These are phyloP conservation scores for Sebastes matsubarae DNA, from an alignment of 2,797 vertebrate genomes.

Conservation along the genomic window DNA sequence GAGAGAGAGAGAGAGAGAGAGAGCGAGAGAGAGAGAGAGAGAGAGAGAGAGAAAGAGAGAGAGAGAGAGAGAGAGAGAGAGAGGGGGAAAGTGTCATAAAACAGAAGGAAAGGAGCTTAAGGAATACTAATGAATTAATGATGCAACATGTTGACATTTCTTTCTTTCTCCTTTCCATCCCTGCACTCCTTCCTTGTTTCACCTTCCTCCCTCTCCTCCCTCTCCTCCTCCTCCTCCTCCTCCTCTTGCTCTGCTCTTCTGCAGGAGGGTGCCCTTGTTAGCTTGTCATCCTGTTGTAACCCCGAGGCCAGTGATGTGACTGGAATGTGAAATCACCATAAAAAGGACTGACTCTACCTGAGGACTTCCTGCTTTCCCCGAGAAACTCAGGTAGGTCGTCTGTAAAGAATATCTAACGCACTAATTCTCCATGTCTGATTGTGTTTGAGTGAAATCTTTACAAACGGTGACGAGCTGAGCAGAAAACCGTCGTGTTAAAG, in stretches of 20 bases:
- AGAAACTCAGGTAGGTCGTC: conserved; percentile 40
- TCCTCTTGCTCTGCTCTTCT: background rate
- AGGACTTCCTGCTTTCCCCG: conserved; percentile 19
- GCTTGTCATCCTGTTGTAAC: conserved; percentile 51
- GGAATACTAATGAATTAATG: conserved; percentile 62
- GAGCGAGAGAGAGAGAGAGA: background rate
- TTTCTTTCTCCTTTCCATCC: conserved; percentile 13
- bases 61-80: background rate
- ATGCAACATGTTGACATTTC: conserved; percentile 70
- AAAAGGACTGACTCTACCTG: conserved; percentile 6
- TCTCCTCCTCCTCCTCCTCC: background rate
- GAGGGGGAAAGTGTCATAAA: background rate
- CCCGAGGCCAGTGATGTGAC: conserved; percentile 59
- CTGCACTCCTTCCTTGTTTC: background rate
- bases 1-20: no score
- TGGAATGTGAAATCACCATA: conserved; percentile 36
- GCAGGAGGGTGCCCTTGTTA: conserved; percentile 56
- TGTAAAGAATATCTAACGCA: background rate
- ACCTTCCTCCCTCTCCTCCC: background rate
- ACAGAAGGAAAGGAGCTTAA: conserved; percentile 7
- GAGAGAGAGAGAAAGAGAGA: no score
- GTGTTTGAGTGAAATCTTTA: background rate
- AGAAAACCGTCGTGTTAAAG: background rate
- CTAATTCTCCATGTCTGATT: background rate
- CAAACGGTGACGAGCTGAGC: background rate